phyloP scores from a whole-genome alignment of 1,140 invertebrate genomes.

The Ceratoteleas bidentatus region DNA sequence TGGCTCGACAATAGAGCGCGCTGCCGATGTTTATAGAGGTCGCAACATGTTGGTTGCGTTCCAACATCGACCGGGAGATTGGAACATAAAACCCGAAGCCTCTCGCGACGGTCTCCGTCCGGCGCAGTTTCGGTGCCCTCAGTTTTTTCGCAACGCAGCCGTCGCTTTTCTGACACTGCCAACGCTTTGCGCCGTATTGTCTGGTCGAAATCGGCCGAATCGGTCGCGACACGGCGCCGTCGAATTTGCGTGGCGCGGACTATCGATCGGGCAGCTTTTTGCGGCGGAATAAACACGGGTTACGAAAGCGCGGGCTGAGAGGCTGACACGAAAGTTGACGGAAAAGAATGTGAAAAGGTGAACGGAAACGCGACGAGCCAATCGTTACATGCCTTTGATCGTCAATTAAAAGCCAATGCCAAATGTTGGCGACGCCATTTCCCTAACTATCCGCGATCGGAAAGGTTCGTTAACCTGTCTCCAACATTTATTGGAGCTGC shows the following conservation, averaged over 20 bases:
- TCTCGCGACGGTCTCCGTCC: too few relatives aligned
- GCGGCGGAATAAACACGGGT: conserved; percentile 23
- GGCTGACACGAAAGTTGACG: conserved; percentile 46
- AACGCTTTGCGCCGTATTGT: conserved; percentile 31
- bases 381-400: conserved; percentile 75
- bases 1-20: too few relatives aligned
- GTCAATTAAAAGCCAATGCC: conserved; percentile 79
- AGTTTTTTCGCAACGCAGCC: too few relatives aligned
- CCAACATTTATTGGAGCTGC: conserved; percentile 76
- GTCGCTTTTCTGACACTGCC: neutral
- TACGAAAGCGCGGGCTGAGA: conserved; percentile 19
- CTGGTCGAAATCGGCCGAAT: neutral
- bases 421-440: conserved; percentile 68
- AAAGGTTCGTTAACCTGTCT: conserved; percentile 80
- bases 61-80: too few relatives aligned
- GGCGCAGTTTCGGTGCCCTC: too few relatives aligned
- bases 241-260: conserved; percentile 2
- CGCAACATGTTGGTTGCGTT: too few relatives aligned
- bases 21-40: too few relatives aligned
- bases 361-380: conserved; percentile 44
- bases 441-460: conserved; percentile 33
- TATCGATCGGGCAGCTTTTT: conserved; percentile 34
- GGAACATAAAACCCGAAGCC: too few relatives aligned
- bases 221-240: neutral
- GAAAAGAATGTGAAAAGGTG: conserved; percentile 48